These are phyloP conservation scores for Petrocephalus schoutedeni DNA, from an alignment of 2,797 vertebrate species.

Conservation along the genomic window DNA sequence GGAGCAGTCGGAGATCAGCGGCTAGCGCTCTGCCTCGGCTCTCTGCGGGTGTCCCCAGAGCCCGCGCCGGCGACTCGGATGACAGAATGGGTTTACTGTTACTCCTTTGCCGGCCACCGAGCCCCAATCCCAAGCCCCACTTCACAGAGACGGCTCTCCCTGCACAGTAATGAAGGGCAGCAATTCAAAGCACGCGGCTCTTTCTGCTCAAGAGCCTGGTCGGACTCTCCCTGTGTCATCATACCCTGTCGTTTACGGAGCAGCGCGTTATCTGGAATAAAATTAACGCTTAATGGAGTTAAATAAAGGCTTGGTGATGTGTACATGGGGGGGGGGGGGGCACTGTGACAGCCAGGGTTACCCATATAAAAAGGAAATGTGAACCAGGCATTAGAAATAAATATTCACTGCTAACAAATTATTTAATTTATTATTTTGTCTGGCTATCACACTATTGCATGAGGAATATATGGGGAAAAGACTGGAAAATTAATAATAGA, in stretches of 20 bases:
- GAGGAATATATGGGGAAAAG: not conserved
- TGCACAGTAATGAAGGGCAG: not conserved
- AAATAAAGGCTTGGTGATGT: not conserved
- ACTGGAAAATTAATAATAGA: not conserved
- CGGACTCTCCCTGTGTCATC: not conserved
- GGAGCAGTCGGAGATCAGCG: not conserved
- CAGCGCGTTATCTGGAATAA: not conserved
- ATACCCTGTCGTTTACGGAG: not conserved
- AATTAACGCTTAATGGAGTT: not conserved
- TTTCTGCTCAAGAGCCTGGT: not conserved
- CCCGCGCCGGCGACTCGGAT: slow-evolving; percentile 12
- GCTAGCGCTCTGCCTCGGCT: not conserved
- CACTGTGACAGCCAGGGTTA: not conserved
- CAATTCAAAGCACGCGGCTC: not conserved
- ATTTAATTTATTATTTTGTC: not conserved
- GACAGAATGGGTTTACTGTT: slow-evolving; percentile 32
- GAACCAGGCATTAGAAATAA: not conserved
- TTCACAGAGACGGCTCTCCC: not conserved
- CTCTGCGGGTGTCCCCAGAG: slow-evolving; percentile 9
- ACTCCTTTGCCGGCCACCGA: slow-evolving; percentile 1
- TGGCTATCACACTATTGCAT: not conserved
- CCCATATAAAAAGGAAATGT: not conserved
- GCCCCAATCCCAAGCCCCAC: not conserved
- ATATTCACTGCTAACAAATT: not conserved
- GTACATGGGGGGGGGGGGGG: not conserved